Evolutionary conservation across 1,140 invertebrate genomes (phyloP).

Genomic region (Magallana gigas): DNA sequence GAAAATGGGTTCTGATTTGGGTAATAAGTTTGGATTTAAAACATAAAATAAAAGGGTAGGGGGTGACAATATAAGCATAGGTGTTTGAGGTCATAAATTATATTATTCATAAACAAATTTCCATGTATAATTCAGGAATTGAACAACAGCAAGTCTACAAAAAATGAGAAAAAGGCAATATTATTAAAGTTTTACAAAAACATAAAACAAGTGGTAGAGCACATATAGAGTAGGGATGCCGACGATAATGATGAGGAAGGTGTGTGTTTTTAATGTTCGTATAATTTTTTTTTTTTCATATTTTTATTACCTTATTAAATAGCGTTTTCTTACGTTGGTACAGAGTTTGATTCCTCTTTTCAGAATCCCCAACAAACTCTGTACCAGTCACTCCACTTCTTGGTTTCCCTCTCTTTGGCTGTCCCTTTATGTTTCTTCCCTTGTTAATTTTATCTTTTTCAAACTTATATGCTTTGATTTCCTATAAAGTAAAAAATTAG

Average conservation of each 20-base stretch:
- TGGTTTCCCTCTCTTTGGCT: neutral
- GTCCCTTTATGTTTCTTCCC: neutral
- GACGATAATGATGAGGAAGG: neutral
- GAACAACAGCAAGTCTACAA: neutral
- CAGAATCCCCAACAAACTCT: neutral
- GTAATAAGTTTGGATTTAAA: neutral
- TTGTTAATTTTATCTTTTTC: neutral
- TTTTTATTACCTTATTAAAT: neutral
- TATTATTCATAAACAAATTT: neutral
- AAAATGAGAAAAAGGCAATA: neutral
- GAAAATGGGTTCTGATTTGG: neutral
- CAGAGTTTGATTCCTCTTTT: neutral
- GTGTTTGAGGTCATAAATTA: neutral
- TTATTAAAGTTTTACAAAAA: neutral
- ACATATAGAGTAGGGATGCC: neutral
- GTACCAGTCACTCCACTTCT: neutral
- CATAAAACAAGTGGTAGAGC: neutral
- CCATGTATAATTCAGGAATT: neutral
- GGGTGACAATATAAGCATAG: neutral
- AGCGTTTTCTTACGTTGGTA: constrained; percentile 5
- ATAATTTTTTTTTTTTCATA: constrained; percentile 1
- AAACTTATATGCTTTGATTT: neutral
- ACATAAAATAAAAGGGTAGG: neutral
- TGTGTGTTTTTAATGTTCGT: neutral
- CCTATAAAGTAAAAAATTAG: neutral